Conservation (phyloP, 1,140 invertebrate genomes). For the Leptinotarsa lineolata region DNA sequence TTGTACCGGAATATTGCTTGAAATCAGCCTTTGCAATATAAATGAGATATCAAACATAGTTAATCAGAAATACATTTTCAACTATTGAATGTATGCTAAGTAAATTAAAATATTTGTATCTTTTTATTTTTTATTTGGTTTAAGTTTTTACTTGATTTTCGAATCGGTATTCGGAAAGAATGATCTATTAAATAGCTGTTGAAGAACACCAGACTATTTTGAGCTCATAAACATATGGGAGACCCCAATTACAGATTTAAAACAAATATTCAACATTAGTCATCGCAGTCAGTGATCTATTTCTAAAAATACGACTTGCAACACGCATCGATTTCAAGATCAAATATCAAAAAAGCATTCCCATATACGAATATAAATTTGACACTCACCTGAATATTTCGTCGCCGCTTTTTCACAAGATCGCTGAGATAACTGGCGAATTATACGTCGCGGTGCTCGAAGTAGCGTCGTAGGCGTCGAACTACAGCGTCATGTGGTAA, state of each 20-base stretch:
- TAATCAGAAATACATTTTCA: too few relatives aligned
- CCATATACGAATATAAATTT: constrained; percentile 20
- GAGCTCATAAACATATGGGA: background rate
- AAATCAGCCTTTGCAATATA: too few relatives aligned
- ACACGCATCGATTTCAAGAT: constrained; percentile 14
- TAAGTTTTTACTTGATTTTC: too few relatives aligned
- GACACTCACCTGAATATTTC: constrained; percentile 44
- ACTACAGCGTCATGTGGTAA: constrained; percentile 13
- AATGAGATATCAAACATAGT: too few relatives aligned
- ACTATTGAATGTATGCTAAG: too few relatives aligned
- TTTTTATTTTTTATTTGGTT: too few relatives aligned
- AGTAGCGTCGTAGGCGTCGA: constrained; percentile 35
- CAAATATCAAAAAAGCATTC: constrained; percentile 29
- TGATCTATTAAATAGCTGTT: background rate
- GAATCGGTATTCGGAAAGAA: background rate
- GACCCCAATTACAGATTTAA: constrained; percentile 16
- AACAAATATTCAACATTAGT: constrained; percentile 24
- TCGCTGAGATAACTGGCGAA: constrained; percentile 47
- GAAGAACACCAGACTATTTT: background rate
- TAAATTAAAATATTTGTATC: too few relatives aligned
- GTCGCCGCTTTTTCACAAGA: constrained; percentile 50
- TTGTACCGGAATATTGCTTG: too few relatives aligned
- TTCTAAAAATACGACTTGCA: constrained; percentile 19
- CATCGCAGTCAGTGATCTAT: constrained; percentile 17
- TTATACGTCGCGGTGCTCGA: constrained; percentile 17